Base-by-base conservation (phyloP, 2,888 invertebrate genomes). In the Plagodis dolabraria region DNA sequence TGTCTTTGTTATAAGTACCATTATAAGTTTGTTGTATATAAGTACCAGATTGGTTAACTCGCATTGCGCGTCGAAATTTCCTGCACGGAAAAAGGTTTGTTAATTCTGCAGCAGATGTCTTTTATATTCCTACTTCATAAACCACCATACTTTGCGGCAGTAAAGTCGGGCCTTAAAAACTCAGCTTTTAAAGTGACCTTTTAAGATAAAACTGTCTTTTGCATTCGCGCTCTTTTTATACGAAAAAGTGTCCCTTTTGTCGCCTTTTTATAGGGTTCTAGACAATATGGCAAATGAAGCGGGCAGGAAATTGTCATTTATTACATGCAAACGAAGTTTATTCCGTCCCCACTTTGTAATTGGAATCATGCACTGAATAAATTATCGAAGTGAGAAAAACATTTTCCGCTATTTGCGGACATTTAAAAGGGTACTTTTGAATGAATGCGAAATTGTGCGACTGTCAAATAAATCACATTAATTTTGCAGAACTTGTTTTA, bases 321-420 rank as follows among this genome's bases (percentile, higher is more conserved):
- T 87, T 83, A 82, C 77, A 85, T 80, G 83, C 82, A 82, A 85
- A 86, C 83, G 82, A 85, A 87, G 82, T 88, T 84, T 83, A 85
- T 85, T 82, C 75, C 80, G 75, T 77, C 77, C 75, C 82, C 82
- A 77, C 80, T 80, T 80, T 74, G 80, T 72, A 83, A 87, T 86
- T 85, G 83, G 77, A 79, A 77, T 76, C 84, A 86, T 84, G 85
- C 83, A 80, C 79, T 78, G 86, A 85, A 86, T 87, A 85, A 81
- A 83, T 86, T 85, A 80, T 67, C 58, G 65, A 60, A 50, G 45
- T 42, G 56, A 36, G 33, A 56, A 53, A 49, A 56, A 53, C 42
- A 33, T 43, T 52, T 52, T 44, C 50, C 52, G 65, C 67, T 65
- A 70, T 68, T 63, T 60, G 57, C 45, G 48, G 46, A 46, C 57